Conservation (phyloP, 2,113 vertebrate genomes). For the Anseranas semipalmata region DNA sequence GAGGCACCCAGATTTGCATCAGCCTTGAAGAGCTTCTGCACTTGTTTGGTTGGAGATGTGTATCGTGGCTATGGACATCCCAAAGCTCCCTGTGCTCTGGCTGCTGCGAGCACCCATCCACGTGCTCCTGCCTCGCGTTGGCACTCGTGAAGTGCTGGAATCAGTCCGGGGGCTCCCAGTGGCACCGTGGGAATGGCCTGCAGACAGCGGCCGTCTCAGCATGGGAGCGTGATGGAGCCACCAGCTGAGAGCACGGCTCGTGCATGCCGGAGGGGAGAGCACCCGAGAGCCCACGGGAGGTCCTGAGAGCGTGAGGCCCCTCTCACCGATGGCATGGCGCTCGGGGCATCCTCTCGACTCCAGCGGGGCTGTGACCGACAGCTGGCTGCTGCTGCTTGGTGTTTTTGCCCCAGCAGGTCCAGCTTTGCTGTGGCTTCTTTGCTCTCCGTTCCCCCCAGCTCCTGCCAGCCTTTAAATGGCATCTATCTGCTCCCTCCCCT, state of each 20-base stretch:
- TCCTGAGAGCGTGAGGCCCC: fast-evolving
- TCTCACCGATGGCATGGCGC: background rate
- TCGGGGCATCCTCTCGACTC: background rate
- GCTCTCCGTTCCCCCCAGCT: background rate
- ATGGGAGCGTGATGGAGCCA: background rate
- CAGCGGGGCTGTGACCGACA: background rate
- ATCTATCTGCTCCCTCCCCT: background rate
- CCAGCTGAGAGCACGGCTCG: background rate
- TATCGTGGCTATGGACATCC: background rate
- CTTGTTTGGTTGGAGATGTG: background rate
- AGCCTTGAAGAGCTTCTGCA: background rate
- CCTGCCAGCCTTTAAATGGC: background rate
- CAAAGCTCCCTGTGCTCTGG: background rate
- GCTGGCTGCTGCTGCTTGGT: background rate
- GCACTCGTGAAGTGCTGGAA: background rate
- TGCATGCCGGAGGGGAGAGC: background rate
- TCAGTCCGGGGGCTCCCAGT: background rate
- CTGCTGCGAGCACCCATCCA: background rate
- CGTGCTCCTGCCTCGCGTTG: background rate
- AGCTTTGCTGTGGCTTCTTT: background rate
- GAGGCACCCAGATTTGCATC: background rate
- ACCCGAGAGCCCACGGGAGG: background rate
- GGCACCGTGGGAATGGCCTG: background rate
- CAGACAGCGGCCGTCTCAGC: background rate
- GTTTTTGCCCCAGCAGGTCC: background rate